Conservation (phyloP, 2,888 invertebrate genomes). For the Orthosia incerta region DNA sequence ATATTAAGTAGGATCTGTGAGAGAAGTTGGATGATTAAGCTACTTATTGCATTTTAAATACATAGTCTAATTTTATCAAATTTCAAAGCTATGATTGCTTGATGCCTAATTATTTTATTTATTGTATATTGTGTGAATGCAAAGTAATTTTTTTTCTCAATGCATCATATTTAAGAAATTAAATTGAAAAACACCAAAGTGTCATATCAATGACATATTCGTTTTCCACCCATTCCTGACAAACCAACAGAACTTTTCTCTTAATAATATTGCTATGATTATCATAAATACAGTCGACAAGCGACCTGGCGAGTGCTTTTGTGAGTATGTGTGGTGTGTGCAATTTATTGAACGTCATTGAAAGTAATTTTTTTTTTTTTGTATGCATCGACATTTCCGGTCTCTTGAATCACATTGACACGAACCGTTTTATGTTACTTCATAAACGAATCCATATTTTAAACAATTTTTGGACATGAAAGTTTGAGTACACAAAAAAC, state of each 20-base stretch:
- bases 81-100: neutral
- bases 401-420: slow-evolving; percentile 56
- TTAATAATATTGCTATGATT: slow-evolving; percentile 49
- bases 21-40: slow-evolving; percentile 26
- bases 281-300: slow-evolving; percentile 49
- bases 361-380: too few relatives aligned
- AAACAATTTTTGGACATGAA: slow-evolving; percentile 48
- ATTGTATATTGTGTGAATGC: neutral
- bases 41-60: neutral
- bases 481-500: slow-evolving; percentile 46
- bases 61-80: neutral
- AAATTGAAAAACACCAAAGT: neutral
- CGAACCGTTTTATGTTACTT: slow-evolving; percentile 47
- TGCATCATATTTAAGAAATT: neutral
- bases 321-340: slow-evolving; percentile 31
- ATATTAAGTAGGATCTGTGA: slow-evolving; percentile 10
- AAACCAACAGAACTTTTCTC: slow-evolving; percentile 49
- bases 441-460: slow-evolving; percentile 51
- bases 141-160: neutral
- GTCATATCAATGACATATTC: slow-evolving; percentile 29
- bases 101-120: too few relatives aligned
- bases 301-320: slow-evolving; percentile 17
- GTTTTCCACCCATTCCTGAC: slow-evolving; percentile 14
- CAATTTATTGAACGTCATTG: slow-evolving; percentile 59
- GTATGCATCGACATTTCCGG: slow-evolving; percentile 61